These are phyloP conservation scores for Myanophis thanlyinensis DNA, from an alignment of 2,113 vertebrate genomes.

Conservation along the genomic window DNA sequence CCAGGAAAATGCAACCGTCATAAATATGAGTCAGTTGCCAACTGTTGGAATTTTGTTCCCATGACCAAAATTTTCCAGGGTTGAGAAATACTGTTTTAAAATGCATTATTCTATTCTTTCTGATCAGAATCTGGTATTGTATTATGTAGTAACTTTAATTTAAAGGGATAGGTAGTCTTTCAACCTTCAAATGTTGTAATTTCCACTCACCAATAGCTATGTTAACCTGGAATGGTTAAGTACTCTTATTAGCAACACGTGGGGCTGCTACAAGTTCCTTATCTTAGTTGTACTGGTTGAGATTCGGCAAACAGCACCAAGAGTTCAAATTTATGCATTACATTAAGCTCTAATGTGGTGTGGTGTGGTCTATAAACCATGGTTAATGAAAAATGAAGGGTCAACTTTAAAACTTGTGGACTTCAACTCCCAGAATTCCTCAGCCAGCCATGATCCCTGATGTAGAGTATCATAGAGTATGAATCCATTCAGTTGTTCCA, in stretches of 20 bases:
- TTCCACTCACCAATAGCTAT: not conserved
- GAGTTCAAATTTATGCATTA: not conserved
- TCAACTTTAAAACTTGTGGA: no score
- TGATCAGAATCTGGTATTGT: no score
- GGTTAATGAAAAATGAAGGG: not conserved
- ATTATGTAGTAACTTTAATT: no score
- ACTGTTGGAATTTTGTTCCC: no score
- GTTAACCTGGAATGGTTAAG: not conserved
- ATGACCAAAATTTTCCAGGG: no score
- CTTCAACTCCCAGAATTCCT: no score
- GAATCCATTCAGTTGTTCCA: not conserved
- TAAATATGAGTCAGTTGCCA: no score
- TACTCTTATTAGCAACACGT: not conserved
- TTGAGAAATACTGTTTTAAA: no score
- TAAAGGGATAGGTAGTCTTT: no score
- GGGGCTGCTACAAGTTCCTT: not conserved
- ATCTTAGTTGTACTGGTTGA: not conserved
- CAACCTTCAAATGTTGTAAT: not conserved
- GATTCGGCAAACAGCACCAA: not conserved
- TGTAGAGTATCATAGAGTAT: not conserved
- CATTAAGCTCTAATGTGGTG: not conserved
- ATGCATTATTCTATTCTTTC: no score
- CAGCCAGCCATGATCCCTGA: no score
- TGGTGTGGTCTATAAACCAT: not conserved
- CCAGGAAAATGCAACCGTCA: no score